phyloP scores from a whole-genome alignment of 2,888 invertebrate genomes.

The Clitarchus hookeri region DNA sequence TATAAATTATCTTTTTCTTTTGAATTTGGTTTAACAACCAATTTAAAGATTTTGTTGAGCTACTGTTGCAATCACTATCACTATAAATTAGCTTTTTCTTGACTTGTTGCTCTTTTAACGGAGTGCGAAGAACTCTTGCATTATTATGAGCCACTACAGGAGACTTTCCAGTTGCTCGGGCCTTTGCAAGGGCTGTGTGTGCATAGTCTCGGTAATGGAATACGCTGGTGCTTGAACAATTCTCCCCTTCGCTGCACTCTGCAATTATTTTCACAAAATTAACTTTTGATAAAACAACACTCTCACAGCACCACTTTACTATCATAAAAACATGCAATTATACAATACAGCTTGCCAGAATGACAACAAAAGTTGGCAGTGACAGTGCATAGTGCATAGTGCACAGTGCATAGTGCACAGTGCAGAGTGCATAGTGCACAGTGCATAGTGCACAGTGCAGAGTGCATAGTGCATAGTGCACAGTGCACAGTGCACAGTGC shows the following conservation, averaged over 20 bases:
- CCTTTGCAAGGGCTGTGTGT: conserved; percentile 21
- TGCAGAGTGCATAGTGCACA: no score
- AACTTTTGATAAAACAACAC: background rate
- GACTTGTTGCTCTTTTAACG: background rate
- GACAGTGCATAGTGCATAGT: no score
- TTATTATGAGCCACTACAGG: background rate
- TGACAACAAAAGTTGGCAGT: no score
- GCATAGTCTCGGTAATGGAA: conserved; percentile 31
- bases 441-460: no score
- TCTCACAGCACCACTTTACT: background rate
- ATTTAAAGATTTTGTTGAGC: background rate
- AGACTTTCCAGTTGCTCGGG: conserved; percentile 18
- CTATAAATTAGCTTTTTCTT: background rate
- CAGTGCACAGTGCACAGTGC: no score
- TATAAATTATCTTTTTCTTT: background rate
- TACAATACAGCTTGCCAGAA: no score
- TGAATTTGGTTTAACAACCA: background rate
- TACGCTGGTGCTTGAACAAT: background rate
- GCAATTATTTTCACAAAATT: background rate
- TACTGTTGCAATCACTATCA: background rate
- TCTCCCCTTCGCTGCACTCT: conserved; percentile 31
- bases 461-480: no score
- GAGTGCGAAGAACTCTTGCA: background rate
- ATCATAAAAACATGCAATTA: background rate
- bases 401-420: no score